Percentiles rank a stretch among this genome's conserved stretches.
Conservation (phyloP, 1,140 invertebrate species). For the Drosophila novamexicana region DNA sequence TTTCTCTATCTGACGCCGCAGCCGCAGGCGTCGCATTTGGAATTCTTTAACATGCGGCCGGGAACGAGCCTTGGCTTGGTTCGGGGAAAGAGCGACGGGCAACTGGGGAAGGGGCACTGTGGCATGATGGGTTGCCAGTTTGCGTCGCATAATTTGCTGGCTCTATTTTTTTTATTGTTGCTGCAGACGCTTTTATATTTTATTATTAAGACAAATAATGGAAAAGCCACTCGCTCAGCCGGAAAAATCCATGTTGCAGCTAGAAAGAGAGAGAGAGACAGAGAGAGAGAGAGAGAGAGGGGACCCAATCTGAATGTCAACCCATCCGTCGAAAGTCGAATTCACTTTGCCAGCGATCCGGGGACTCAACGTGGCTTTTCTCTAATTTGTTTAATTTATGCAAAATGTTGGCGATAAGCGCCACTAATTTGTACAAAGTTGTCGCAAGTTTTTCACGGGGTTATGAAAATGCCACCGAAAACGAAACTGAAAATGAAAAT, state of each 20-base stretch:
- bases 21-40: slow-evolving; percentile 47
- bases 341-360: slow-evolving; percentile 24
- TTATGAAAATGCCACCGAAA: slow-evolving; percentile 34
- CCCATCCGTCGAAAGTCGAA: slow-evolving; percentile 18
- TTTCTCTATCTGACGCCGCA: slow-evolving; percentile 22
- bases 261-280: neutral
- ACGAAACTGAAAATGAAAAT: slow-evolving; percentile 18
- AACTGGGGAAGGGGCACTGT: neutral
- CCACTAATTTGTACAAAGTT: slow-evolving; percentile 67
- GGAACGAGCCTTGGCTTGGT: neutral
- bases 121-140: slow-evolving; percentile 18
- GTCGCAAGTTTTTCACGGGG: slow-evolving; percentile 51
- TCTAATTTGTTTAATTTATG: slow-evolving; percentile 76
- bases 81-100: neutral
- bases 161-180: slow-evolving; percentile 54
- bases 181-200: slow-evolving; percentile 38
- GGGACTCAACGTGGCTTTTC: slow-evolving; percentile 26
- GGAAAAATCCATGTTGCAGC: slow-evolving; percentile 57
- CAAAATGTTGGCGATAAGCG: slow-evolving; percentile 72
- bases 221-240: slow-evolving; percentile 51
- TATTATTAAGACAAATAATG: slow-evolving; percentile 69
- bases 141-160: slow-evolving; percentile 50
- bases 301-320: neutral
- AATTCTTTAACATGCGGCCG: slow-evolving; percentile 40
- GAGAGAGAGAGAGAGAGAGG: neutral